Evolutionary conservation across 2,888 invertebrate genomes (phyloP), one percentile per base, ranked within the genome.

Genomic region (Thalpophila matura): DNA sequence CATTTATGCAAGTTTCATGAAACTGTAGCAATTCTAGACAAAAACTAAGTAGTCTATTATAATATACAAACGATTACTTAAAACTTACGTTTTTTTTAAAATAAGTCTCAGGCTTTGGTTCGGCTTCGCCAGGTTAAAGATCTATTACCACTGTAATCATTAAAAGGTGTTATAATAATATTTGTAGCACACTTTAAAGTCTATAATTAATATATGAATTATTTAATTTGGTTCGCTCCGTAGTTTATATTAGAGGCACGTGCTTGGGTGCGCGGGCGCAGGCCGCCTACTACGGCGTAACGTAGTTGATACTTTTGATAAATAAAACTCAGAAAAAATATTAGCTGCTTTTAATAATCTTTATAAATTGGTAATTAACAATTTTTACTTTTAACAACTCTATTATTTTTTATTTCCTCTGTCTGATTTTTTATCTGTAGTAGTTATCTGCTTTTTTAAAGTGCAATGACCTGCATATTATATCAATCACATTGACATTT

Each of bases 191-290:
- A 61, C 59, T 63, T 78, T 68, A 81, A 74, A 70, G 24, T 74
- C 67, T 74, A 73, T 82, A 81, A 86, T 85, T 86, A 85, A 85
- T 87, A 81, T 86, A 84, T 84, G 76, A 86, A 87, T 87, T 84
- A 89, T 89, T 86, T 88, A 86, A 89, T 90, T 88, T 85, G 49
- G 83, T 80, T 60, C 40, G 77, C 80, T 76, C 74, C 74, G 70
- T 78, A 82, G 89, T 90, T 91, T 90, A 89, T 86, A 80, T 83
- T 87, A 81, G 63, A 82, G 84, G 89, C 91, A 91, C 91, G 91
- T 83, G 89, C 89, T 77, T 55, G 69, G 73, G 68, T 60, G 59
- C 60, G 69, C 73, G 14, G 57, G 57, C 57, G 63, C 67, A 59
- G 49, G 10, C 43, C 9, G 16, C 1, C 4, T 70, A 78, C 61